phyloP scores from a whole-genome alignment of 2,113 vertebrate genomes.

The Myxocyprinus asiaticus region DNA sequence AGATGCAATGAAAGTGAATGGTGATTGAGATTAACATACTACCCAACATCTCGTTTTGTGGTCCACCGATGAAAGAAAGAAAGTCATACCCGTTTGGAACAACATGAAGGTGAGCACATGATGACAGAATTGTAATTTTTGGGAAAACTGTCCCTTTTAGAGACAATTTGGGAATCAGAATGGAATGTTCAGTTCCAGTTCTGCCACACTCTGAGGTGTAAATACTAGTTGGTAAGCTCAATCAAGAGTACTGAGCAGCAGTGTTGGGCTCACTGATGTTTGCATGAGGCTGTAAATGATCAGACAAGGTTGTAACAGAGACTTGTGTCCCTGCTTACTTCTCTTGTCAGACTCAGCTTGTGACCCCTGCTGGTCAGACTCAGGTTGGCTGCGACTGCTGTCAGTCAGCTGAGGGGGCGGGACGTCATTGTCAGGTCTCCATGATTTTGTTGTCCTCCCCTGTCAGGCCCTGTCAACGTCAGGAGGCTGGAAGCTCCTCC shows the following conservation, averaged over 20 bases:
- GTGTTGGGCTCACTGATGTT: constrained; percentile 49
- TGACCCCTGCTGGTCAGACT: constrained; percentile 68
- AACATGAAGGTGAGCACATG: too few relatives aligned
- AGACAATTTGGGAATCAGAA: too few relatives aligned
- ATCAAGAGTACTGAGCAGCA: neutral
- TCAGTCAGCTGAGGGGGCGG: constrained; percentile 78
- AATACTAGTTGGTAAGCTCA: constrained; percentile 73
- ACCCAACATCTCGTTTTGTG: too few relatives aligned
- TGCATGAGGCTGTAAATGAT: neutral
- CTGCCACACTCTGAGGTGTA: constrained; percentile 1
- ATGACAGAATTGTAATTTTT: too few relatives aligned
- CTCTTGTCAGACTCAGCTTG: constrained; percentile 83
- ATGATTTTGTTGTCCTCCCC: constrained; percentile 69
- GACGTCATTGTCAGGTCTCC: constrained; percentile 95
- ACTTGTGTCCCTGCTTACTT: constrained; percentile 65
- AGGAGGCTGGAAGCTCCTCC: constrained; percentile 84
- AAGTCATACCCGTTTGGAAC: too few relatives aligned
- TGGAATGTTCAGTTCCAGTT: neutral
- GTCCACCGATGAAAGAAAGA: too few relatives aligned
- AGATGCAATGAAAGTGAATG: too few relatives aligned
- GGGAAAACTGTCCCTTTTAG: too few relatives aligned
- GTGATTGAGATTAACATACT: too few relatives aligned
- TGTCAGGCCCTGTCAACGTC: constrained; percentile 85
- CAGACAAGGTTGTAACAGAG: constrained; percentile 13
- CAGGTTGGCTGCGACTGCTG: constrained; percentile 70